These are phyloP conservation scores for Lycodopsis pacificus DNA, from an alignment of 2,797 vertebrate species.

Conservation along the genomic window DNA sequence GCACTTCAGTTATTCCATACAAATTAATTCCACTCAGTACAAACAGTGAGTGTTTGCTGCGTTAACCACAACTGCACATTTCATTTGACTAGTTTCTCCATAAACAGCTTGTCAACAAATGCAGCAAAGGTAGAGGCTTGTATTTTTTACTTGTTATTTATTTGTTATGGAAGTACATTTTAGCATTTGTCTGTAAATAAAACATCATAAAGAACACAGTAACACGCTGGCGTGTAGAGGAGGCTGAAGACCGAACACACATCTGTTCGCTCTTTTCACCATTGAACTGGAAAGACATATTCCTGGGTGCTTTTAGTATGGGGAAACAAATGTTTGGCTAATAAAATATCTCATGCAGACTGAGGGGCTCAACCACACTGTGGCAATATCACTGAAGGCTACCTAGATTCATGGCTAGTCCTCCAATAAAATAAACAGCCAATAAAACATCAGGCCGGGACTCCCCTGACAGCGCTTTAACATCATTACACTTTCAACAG, in stretches of 20 bases:
- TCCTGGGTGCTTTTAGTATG: constrained; percentile 58
- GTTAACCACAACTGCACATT: constrained; percentile 21
- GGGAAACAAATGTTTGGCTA: constrained; percentile 84
- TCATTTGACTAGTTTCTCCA: constrained; percentile 32
- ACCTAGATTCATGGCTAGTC: constrained; percentile 82
- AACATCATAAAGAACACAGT: constrained; percentile 37
- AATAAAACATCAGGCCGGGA: constrained; percentile 79
- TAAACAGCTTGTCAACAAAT: constrained; percentile 25
- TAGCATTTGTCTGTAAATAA: constrained; percentile 41
- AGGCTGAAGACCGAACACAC: constrained; percentile 56
- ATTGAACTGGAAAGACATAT: constrained; percentile 72
- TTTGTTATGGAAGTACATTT: constrained; percentile 7
- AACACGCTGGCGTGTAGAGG: constrained; percentile 34
- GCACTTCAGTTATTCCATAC: constrained; percentile 58
- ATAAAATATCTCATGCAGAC: constrained; percentile 81
- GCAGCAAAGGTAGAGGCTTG: not conserved
- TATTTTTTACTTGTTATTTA: not conserved
- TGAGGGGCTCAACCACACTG: constrained; percentile 72
- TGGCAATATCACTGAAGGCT: constrained; percentile 81
- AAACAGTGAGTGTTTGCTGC: constrained; percentile 27
- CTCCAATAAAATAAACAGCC: constrained; percentile 85
- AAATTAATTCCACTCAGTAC: constrained; percentile 58
- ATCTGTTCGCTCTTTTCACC: constrained; percentile 82
- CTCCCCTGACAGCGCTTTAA: constrained; percentile 82
- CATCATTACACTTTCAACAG: constrained; percentile 84